Evolutionary conservation across 2,797 vertebrate species (phyloP), one percentile per base, ranked within the genome.

Genomic region (Anabacerthia variegaticeps): DNA sequence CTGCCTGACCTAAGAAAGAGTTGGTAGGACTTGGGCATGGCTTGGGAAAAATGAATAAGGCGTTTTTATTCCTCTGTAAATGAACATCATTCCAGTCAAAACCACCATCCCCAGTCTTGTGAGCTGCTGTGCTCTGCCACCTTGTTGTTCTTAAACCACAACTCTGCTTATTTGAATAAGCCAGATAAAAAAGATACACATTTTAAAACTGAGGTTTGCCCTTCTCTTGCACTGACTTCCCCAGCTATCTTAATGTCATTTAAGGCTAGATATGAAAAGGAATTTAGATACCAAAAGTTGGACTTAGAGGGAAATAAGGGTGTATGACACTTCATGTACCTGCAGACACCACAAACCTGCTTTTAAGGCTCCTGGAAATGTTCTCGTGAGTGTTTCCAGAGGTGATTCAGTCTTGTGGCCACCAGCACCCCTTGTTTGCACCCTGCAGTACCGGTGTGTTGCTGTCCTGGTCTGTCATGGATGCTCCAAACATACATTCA

Each of bases 1-100:
- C 96, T 98, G 82, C 36, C 74, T 87, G 82, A 85, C 69, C 55
- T 74, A 85, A 97, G 92, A 92, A 76, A 83, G 63, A 85, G 63
- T 97, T 98, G 97, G 96, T 98, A 85, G 97, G 97, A 97, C 96
- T 98, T 96, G 95, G 78, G 92, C 85, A 89, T 1, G 2, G 67
- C 32, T 79, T 81, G 37, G 67, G 52, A 34, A 86, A 92, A 94
- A 78, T 9, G 19, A 95, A 72, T 52, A 81, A 92, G 49, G n/a
- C 48, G 10, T 85, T 89, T 94, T 89, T 91, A 72, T 92, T 41
- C 49, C 10, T 84, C 41, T 87, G 63, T 30, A 85, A 77, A 68
- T 46, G 32, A 74, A 8, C 34, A 43, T 72, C 5, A 43, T 93
- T 95, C 71, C 9, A 1, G 34, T 63, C 51, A 62, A 90, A 96